phyloP scores from a whole-genome alignment of 2,113 vertebrate species.

The Taxidea taxus region DNA sequence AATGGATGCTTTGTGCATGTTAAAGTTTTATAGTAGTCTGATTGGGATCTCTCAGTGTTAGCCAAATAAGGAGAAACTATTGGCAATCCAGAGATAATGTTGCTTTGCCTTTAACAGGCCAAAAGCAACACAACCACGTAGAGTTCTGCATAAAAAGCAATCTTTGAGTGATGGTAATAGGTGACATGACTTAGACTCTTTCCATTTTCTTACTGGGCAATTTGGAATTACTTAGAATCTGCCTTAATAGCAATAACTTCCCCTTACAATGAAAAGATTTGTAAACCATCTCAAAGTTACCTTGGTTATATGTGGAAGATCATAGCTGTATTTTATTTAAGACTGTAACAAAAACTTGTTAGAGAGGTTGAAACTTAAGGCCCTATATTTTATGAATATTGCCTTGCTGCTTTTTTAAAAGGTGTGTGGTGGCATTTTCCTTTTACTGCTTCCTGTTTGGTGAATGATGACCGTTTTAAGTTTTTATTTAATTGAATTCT shows the following conservation, averaged over 20 bases:
- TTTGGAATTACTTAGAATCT: conserved; percentile 42
- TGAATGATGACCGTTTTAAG: conserved; percentile 41
- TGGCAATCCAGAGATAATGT: conserved; percentile 87
- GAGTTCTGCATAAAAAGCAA: conserved; percentile 63
- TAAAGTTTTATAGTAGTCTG: conserved; percentile 88
- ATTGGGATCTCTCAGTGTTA: conserved; percentile 89
- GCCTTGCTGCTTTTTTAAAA: conserved; percentile 34
- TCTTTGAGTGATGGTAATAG: conserved; percentile 40
- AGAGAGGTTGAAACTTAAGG: not conserved
- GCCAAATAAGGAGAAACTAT: conserved; percentile 91
- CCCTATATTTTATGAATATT: conserved; percentile 29
- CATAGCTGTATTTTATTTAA: conserved; percentile 22
- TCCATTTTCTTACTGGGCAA: conserved; percentile 22
- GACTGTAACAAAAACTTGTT: conserved; percentile 22
- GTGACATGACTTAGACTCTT: conserved; percentile 19
- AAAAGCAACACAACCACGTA: conserved; percentile 69
- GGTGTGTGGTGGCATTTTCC: conserved; percentile 51
- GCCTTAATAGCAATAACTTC: not conserved
- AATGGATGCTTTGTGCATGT: conserved; percentile 88
- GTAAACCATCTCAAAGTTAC: not conserved
- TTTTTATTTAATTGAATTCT: conserved; percentile 65
- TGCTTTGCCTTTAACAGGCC: conserved; percentile 83
- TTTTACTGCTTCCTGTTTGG: conserved; percentile 58
- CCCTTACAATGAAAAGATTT: not conserved
- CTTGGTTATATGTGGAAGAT: not conserved